A percentile compares a stretch with the other conserved stretches of the same genome.
These are phyloP conservation scores for Falco concolor DNA, from an alignment of 2,797 vertebrate species.

Conservation along the genomic window DNA sequence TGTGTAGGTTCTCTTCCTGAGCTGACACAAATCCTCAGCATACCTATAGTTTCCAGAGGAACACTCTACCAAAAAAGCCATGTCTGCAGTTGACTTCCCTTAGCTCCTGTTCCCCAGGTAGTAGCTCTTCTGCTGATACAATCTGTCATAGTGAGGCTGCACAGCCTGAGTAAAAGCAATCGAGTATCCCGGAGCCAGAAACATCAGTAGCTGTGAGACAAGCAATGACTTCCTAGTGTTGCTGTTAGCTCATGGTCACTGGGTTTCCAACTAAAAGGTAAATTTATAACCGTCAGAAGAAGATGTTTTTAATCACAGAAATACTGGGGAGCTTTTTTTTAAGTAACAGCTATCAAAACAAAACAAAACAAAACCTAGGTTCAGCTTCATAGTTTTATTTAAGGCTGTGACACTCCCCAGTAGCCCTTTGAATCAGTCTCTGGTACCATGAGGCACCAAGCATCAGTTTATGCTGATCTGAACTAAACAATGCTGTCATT, in stretches of 20 bases:
- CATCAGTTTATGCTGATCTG: not conserved
- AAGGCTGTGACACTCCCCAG: not conserved
- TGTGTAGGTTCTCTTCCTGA: not conserved
- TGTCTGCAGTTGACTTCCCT: not conserved
- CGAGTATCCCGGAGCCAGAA: not conserved
- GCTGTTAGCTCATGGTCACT: accelerated
- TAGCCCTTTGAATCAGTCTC: not conserved
- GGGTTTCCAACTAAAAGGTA: not conserved
- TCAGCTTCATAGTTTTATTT: not conserved
- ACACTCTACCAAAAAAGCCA: not conserved
- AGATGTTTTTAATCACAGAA: not conserved
- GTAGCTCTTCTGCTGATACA: not conserved
- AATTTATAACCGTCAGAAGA: not conserved
- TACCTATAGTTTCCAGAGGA: not conserved
- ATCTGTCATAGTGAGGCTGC: not conserved
- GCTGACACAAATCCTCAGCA: not conserved
- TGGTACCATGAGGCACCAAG: constrained; percentile 8
- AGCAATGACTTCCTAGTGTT: not conserved
- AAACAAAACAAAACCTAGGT: not conserved
- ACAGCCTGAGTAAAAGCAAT: not conserved
- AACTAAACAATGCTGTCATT: constrained; percentile 47
- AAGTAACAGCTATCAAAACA: not conserved
- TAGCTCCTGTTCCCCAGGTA: not conserved
- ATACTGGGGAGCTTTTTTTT: not conserved
- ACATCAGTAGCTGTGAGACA: not conserved